A percentile compares a stretch with the other conserved stretches of the same genome.
Conservation (phyloP, 2,113 vertebrate species). For the Puffinus mauretanicus region DNA sequence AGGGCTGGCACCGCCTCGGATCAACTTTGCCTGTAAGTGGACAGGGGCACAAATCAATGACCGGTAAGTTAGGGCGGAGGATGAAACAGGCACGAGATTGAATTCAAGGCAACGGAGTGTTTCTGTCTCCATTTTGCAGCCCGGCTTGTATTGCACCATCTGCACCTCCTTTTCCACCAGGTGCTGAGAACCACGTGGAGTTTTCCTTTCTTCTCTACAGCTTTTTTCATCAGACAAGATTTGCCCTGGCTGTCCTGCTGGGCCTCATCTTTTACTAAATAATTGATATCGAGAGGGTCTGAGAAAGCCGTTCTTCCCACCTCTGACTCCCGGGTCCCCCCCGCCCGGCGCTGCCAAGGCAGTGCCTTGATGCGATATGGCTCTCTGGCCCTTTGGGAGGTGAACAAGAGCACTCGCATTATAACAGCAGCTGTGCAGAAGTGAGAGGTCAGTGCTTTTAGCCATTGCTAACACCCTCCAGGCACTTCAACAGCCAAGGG, state of each 20-base stretch:
- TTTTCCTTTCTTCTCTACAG: not conserved
- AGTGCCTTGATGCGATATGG: rapidly evolving
- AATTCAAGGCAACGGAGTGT: not conserved
- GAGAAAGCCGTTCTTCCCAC: not conserved
- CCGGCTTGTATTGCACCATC: rapidly evolving
- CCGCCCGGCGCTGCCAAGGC: not conserved
- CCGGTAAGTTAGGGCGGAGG: not conserved
- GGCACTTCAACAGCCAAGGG: not conserved
- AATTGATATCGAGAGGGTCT: not conserved
- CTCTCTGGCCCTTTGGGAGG: not conserved
- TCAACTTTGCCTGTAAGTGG: not conserved
- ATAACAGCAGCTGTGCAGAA: not conserved
- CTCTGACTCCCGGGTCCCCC: not conserved
- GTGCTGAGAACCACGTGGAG: not conserved
- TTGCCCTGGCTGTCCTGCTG: not conserved
- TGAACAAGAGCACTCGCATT: not conserved
- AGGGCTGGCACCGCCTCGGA: not conserved
- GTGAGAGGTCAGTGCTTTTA: not conserved
- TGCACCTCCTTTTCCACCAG: not conserved
- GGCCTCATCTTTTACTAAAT: not conserved
- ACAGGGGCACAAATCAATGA: not conserved
- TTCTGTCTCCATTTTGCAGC: not conserved
- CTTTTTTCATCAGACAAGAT: not conserved
- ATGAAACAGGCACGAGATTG: not conserved
- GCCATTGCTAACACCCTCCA: not conserved